phyloP scores from a whole-genome alignment of 2,888 invertebrate species.

The Bedellia somnulentella region DNA sequence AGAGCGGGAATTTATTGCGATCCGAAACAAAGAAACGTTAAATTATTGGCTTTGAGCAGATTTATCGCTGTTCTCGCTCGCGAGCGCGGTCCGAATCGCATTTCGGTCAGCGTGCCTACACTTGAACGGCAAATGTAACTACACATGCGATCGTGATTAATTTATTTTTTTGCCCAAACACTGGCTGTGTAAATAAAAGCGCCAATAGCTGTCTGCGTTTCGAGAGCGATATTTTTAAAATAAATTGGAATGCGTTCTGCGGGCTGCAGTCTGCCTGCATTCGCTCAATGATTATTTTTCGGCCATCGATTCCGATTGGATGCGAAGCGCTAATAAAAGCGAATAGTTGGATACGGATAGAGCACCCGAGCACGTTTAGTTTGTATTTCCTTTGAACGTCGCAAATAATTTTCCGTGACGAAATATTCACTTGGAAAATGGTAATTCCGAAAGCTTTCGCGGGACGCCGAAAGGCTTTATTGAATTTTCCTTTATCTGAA shows the following conservation, averaged over 20 bases:
- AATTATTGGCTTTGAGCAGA: slow-evolving; percentile 22
- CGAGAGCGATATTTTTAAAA: background rate
- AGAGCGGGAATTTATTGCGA: slow-evolving; percentile 14
- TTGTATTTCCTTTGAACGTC: too few species aligned
- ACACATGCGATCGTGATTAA: too few species aligned
- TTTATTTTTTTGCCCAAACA: too few species aligned
- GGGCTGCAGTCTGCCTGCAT: too few species aligned
- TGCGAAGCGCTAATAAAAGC: too few species aligned
- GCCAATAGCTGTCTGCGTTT: background rate
- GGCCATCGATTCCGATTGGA: too few species aligned
- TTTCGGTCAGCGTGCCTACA: background rate
- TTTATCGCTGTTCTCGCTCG: background rate
- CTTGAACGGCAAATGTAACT: background rate
- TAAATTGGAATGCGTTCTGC: background rate
- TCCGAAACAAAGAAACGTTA: slow-evolving; percentile 31
- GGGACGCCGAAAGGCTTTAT: slow-evolving; percentile 1
- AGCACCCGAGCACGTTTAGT: too few species aligned
- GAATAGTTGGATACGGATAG: too few species aligned
- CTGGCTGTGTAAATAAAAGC: background rate
- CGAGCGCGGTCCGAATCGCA: too few species aligned
- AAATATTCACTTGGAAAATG: slow-evolving; percentile 1
- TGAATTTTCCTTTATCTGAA: slow-evolving; percentile 1
- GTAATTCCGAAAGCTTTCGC: background rate
- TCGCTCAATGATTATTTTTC: too few species aligned
- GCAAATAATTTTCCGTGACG: background rate